Base-by-base conservation (phyloP, 2,797 vertebrate genomes). In the Tachyglossus aculeatus region DNA sequence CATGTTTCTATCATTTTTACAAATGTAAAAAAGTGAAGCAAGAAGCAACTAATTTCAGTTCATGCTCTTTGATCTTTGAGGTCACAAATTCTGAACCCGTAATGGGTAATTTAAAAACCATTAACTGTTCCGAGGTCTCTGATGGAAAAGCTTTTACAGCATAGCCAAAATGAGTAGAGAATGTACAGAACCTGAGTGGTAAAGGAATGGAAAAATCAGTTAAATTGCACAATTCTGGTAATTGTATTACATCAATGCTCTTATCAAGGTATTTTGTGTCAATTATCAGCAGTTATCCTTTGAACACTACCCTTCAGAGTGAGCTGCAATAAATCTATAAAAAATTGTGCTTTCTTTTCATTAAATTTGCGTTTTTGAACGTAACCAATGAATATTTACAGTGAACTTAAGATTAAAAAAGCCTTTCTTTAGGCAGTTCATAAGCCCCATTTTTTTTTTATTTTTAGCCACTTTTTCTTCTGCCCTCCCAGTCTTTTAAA, bases 251-350 rank as follows among this genome's bases (percentile, higher is more conserved):
- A 34, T 22, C 22, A 6, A 8, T 69, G 50, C 34, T 57, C 14
- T 61, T 74, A 69, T 29, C 18, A 74, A 41, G 21, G 32, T 69
- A 60, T 68, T 16, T 45, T 39, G 68, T 74, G 24, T 14, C 69
- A 24, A 10, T 48, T 25, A 33, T 52, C 62, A 32, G 0, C 19
- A 45, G 16, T 69, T 78, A 56, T 60, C 21, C 34, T 63, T 31
- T 2, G 1, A 18, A 8, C 37, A 54, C 37, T 63, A 55, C n/a
- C 57, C 2, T 32, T n/a, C n/a, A 5, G 21, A 22, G 7, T 76
- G 51, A 83, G 32, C 24, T 50, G 7, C 0, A 0, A 43, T 51
- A 58, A 34, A 75, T 56, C 67, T 74, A 70, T 50, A 52, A 71
- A 48, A 67, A 33, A 3, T 73, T 60, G 24, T 47, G 29, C 13